Evolutionary conservation across 2,888 invertebrate genomes (phyloP).

Genomic region (Erebia epiphron): DNA sequence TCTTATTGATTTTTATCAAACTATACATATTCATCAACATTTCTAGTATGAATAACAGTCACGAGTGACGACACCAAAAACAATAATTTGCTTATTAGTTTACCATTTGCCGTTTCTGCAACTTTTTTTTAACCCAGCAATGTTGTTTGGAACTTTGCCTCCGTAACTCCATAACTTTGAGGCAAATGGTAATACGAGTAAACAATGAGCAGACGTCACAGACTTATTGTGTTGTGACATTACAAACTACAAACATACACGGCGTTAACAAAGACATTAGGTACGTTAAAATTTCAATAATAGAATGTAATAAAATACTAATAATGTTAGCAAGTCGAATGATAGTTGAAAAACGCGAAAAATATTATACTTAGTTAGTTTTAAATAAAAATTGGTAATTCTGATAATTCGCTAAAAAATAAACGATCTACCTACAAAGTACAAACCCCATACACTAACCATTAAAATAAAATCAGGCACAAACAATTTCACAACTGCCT

Average conservation of each 20-base stretch:
- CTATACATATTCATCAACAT: background rate
- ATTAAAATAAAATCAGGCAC: background rate
- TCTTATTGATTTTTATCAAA: background rate
- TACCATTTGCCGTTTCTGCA: background rate
- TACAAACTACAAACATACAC: background rate
- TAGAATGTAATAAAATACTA: background rate
- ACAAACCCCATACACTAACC: background rate
- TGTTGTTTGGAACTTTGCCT: background rate
- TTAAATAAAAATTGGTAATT: background rate
- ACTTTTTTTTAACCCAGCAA: background rate
- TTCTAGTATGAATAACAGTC: background rate
- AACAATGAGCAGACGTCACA: conserved; percentile 35
- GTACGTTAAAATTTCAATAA: too few relatives aligned
- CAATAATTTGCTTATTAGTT: background rate
- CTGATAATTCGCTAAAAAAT: background rate
- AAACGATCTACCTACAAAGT: background rate
- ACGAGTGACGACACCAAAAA: too few relatives aligned
- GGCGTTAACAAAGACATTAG: too few relatives aligned
- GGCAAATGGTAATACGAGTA: conserved; percentile 33
- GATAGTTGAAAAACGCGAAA: too few relatives aligned
- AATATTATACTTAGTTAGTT: too few relatives aligned
- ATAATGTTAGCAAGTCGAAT: too few relatives aligned
- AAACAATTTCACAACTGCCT: background rate
- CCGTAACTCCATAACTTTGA: conserved; percentile 15
- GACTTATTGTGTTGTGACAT: conserved; percentile 26